phyloP scores from a whole-genome alignment of 2,113 vertebrate genomes.

The Neotoma lepida region DNA sequence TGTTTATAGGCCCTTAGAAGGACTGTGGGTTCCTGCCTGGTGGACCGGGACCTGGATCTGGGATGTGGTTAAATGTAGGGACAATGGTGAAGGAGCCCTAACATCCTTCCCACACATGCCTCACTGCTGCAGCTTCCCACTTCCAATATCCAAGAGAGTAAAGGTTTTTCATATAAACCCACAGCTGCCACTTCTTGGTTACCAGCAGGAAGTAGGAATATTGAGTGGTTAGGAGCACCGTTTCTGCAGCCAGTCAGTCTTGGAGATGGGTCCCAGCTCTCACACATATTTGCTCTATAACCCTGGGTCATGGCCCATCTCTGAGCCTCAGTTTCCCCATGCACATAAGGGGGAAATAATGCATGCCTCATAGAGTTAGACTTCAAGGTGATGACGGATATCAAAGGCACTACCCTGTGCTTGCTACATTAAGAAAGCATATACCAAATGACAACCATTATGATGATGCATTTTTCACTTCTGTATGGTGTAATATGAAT shows the following conservation, averaged over 20 bases:
- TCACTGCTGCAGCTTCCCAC: background rate
- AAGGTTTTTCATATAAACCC: background rate
- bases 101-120: background rate
- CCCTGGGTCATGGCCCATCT: background rate
- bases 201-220: background rate
- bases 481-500: background rate
- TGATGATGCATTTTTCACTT: background rate
- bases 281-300: background rate
- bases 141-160: background rate
- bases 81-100: background rate
- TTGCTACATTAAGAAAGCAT: background rate
- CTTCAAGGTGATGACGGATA: background rate
- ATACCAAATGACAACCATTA: background rate
- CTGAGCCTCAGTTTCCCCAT: background rate
- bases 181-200: background rate
- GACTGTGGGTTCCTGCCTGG: background rate
- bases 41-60: background rate
- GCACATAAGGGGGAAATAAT: background rate
- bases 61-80: fast-evolving
- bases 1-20: background rate
- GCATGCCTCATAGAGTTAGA: background rate
- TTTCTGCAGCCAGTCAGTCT: background rate
- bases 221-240: background rate
- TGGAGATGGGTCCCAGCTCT: constrained; percentile 11
- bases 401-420: background rate